Conservation (phyloP, 64 coral and sea anemone genomes). For the Pocillopora damicornis region DNA sequence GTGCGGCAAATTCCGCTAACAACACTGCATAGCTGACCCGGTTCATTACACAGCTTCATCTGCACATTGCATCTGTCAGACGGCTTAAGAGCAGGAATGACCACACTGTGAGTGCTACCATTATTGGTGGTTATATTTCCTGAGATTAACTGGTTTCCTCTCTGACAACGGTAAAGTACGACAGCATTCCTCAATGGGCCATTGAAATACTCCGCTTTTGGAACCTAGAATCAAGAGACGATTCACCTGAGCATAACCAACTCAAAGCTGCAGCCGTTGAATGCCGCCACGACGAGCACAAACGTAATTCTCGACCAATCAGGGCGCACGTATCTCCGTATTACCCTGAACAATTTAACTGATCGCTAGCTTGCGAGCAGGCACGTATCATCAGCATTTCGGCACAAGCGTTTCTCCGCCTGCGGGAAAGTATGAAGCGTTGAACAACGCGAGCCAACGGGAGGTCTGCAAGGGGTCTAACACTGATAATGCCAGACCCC, state of each 20-base stretch:
- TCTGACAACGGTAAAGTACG: neutral
- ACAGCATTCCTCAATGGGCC: neutral
- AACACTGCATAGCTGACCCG: neutral
- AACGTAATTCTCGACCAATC: too few relatives aligned
- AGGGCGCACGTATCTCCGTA: too few relatives aligned
- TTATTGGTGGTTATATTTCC: neutral
- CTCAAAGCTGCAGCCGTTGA: too few relatives aligned
- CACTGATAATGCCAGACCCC: too few relatives aligned
- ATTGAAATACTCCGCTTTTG: neutral
- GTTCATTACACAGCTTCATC: conserved; percentile 27
- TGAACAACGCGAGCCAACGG: neutral
- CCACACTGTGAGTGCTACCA: neutral
- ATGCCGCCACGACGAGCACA: too few relatives aligned
- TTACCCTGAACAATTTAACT: too few relatives aligned
- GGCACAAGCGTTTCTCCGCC: neutral
- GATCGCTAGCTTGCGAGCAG: too few relatives aligned
- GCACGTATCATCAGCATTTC: too few relatives aligned
- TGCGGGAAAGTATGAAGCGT: neutral
- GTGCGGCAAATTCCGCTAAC: neutral
- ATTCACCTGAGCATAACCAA: neutral
- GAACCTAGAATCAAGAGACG: neutral
- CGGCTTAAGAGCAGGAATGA: neutral
- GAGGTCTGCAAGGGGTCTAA: too few relatives aligned
- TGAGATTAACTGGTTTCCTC: neutral
- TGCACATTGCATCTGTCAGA: neutral